phyloP scores from a whole-genome alignment of 2,888 invertebrate genomes.

The Drosophila seclusa region DNA sequence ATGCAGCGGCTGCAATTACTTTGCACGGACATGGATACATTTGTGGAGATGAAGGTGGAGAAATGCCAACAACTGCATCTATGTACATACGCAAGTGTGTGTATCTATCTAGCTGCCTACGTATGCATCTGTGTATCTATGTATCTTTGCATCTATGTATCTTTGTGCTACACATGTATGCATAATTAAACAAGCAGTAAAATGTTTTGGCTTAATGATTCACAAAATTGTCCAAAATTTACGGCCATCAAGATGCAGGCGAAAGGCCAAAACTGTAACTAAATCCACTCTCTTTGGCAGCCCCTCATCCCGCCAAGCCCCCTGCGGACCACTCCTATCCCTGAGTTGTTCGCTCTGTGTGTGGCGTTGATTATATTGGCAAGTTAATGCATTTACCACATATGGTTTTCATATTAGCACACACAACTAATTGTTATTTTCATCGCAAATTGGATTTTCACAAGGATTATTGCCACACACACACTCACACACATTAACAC shows the following conservation, averaged over 20 bases:
- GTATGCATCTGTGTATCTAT: slow-evolving; percentile 13
- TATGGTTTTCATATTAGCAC: slow-evolving; percentile 57
- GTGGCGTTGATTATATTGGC: slow-evolving; percentile 60
- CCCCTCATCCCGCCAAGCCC: background rate
- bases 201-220: slow-evolving; percentile 80
- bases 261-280: slow-evolving; percentile 38
- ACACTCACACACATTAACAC: background rate
- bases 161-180: slow-evolving; percentile 55
- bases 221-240: slow-evolving; percentile 75
- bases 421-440: slow-evolving; percentile 76
- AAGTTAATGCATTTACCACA: slow-evolving; percentile 75
- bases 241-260: slow-evolving; percentile 46
- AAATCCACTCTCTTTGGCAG: background rate
- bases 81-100: background rate
- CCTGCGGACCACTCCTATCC: too few relatives aligned
- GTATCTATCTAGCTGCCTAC: slow-evolving; percentile 1
- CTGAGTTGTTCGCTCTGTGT: slow-evolving; percentile 3
- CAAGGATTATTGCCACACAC: slow-evolving; percentile 53
- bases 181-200: slow-evolving; percentile 79
- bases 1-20: slow-evolving; percentile 80
- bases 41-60: slow-evolving; percentile 7
- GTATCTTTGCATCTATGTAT: slow-evolving; percentile 26
- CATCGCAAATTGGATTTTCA: slow-evolving; percentile 77
- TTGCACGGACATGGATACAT: slow-evolving; percentile 39
- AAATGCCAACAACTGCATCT: slow-evolving; percentile 2